These are phyloP conservation scores for Mus pahari DNA, from an alignment of 2,113 vertebrate species.

Conservation along the genomic window DNA sequence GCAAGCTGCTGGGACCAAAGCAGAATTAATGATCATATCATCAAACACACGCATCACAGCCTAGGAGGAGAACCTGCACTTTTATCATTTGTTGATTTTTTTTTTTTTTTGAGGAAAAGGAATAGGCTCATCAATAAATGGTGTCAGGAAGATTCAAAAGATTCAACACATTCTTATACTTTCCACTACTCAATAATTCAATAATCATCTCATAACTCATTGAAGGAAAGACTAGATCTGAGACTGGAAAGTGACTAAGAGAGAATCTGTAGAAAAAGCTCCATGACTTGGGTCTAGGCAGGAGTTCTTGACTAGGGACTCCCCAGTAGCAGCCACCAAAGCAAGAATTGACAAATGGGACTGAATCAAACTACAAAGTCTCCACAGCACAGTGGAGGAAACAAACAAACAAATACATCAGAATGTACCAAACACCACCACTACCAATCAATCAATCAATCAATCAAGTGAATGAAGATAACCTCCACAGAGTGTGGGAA, in stretches of 20 bases:
- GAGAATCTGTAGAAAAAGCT: not conserved
- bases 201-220: not conserved
- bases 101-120: not conserved
- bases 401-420: too few relatives aligned
- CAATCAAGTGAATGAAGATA: too few relatives aligned
- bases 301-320: not conserved
- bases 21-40: not conserved
- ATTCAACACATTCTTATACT: not conserved
- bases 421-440: too few relatives aligned
- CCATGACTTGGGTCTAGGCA: not conserved
- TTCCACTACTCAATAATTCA: not conserved
- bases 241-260: not conserved
- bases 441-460: too few relatives aligned
- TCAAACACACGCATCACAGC: not conserved
- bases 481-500: not conserved
- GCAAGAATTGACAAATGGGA: too few relatives aligned
- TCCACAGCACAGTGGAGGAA: too few relatives aligned
- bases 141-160: not conserved
- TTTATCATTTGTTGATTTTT: not conserved
- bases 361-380: too few relatives aligned
- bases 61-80: not conserved
- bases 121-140: not conserved
- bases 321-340: too few relatives aligned
- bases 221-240: not conserved
- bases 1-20: not conserved